Conservation (phyloP, 2,113 vertebrate genomes). For the Boulengeromyrus knoepffleri region DNA sequence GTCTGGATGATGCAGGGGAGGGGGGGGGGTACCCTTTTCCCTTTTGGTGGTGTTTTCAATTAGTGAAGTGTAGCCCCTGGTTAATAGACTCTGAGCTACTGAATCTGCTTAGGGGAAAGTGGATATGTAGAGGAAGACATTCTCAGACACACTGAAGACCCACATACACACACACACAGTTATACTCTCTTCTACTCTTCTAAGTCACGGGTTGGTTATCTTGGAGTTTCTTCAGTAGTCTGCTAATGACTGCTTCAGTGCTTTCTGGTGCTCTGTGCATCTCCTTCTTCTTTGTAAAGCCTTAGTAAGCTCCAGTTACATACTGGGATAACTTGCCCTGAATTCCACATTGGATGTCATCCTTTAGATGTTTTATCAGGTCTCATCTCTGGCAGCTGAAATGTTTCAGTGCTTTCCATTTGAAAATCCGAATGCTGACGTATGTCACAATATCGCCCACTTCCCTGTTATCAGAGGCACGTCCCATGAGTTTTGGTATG, state of each 20-base stretch:
- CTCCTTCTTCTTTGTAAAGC: not conserved
- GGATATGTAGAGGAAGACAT: not conserved
- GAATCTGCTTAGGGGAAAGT: not conserved
- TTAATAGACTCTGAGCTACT: not conserved
- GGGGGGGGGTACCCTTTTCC: not conserved
- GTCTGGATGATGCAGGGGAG: not conserved
- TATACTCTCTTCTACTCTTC: not conserved
- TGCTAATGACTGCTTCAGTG: not conserved
- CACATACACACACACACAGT: not conserved
- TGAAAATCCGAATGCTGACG: not conserved
- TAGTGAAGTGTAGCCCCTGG: not conserved
- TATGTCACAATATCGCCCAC: not conserved
- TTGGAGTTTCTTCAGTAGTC: not conserved
- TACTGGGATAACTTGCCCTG: not conserved
- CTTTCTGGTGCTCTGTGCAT: not conserved
- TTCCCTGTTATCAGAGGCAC: not conserved
- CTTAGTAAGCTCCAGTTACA: not conserved
- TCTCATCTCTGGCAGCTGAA: not conserved
- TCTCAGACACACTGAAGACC: not conserved
- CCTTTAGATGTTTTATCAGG: not conserved
- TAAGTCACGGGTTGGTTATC: not conserved
- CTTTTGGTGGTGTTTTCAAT: constrained; percentile 9
- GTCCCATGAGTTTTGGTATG: not conserved
- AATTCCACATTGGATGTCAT: not conserved
- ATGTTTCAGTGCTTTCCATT: not conserved